Evolutionary conservation across 2,888 invertebrate genomes (phyloP), one percentile per base, ranked within the genome.

Genomic region (Sclerodermus sp.): DNA sequence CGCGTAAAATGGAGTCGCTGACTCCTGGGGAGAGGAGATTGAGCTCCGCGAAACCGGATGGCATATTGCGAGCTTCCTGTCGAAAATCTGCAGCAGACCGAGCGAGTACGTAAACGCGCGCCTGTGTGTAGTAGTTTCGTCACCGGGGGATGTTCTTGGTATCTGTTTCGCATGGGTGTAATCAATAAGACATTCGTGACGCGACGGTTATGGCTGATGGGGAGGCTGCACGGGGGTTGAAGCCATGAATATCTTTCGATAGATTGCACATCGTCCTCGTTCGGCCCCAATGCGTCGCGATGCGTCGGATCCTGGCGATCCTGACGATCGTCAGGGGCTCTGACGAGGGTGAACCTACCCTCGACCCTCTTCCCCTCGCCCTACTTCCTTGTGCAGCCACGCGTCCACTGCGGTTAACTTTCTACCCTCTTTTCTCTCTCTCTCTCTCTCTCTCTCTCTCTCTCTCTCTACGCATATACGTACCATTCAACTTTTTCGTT

Each of bases 161-260:
- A 23, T 23, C 23, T 23, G 23, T 23, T 23, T 23, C 23, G 23
- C 23, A 23, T 23, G 23, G 23, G 64, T 64, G 70, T 71, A 77
- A 76, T 77, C 76, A 76, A 77, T 77, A 77, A 77, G 77, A 76
- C 77, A 76, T 77, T 74, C 74, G 23, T 23, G 23, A 23, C 23
- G 75, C 71, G 74, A 70, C 70, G 70, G 73, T 74, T 73, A 73
- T 73, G 67, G 71, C 66, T 73, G 74, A 73, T 68, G 67, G 69
- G 69, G 64, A 54, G 62, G 64, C 52, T 62, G 67, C 58, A 54
- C 52, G 62, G 66, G 64, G 66, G 70, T 68, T 69, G 69, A 68
- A 74, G 74, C 76, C 76, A 77, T 77, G 77, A 77, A 77, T 77
- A 77, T 77, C 77, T 77, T 77, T 77, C 77, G 77, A 77, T 76